A percentile compares a stretch with the other conserved stretches of the same genome.
phyloP scores from a whole-genome alignment of 1,140 invertebrate species.

The Bombyx mori region ASM3026992v2 NC_085127.1:3950501-3951000 shows the following conservation, averaged over 20 bases:
- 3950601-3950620: background rate
- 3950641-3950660: background rate
- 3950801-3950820: too few species aligned
- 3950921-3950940: constrained; percentile 95
- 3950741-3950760: background rate
- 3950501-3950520: constrained; percentile 93
- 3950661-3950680: background rate
- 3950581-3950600: background rate
- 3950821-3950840: too few species aligned
- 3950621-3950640: background rate
- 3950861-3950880: too few species aligned
- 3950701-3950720: background rate
- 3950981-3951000: constrained; percentile 95
- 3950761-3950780: too few species aligned
- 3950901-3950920: constrained; percentile 59
- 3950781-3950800: too few species aligned
- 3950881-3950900: too few species aligned
- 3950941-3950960: constrained; percentile 92
- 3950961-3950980: constrained; percentile 93
- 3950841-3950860: too few species aligned
- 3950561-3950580: background rate
- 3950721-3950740: background rate
- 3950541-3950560: background rate
- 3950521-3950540: constrained; percentile 80
- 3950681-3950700: too few species aligned